Conservation (phyloP, 2,113 vertebrate genomes). For the Talpa occidentalis region DNA sequence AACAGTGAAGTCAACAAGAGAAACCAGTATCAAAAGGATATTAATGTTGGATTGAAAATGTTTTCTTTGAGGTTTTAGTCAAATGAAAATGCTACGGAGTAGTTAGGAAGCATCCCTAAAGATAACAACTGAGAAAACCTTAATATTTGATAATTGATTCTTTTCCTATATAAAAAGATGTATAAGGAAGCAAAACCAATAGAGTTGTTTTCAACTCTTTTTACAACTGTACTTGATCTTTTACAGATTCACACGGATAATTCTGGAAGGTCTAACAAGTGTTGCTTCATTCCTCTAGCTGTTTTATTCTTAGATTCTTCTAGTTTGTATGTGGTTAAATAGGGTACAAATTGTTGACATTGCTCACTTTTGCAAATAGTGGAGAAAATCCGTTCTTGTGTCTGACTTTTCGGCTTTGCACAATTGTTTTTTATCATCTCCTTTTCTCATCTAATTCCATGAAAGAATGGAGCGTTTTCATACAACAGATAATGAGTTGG, state of each 20-base stretch:
- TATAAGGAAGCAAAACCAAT: background rate
- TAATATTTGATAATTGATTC: background rate
- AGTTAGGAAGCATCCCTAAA: background rate
- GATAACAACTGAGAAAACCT: background rate
- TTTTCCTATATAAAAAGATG: background rate
- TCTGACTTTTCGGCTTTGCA: background rate
- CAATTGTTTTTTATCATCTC: background rate
- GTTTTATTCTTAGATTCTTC: background rate
- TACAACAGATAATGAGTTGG: constrained; percentile 56
- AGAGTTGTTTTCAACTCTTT: background rate
- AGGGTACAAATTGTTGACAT: background rate
- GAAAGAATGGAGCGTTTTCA: background rate
- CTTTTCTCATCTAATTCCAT: constrained; percentile 2
- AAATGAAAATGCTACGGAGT: background rate
- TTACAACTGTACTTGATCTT: background rate
- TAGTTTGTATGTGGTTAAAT: background rate
- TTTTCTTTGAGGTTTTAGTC: background rate
- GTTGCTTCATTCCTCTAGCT: background rate
- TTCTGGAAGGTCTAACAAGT: background rate
- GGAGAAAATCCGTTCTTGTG: background rate
- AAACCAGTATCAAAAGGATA: background rate
- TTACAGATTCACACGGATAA: background rate
- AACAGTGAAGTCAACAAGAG: background rate
- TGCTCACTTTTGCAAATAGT: constrained; percentile 6
- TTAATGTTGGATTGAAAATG: background rate